Evolutionary conservation across 2,888 invertebrate genomes (phyloP).

Genomic region (Salticus scenicus): DNA sequence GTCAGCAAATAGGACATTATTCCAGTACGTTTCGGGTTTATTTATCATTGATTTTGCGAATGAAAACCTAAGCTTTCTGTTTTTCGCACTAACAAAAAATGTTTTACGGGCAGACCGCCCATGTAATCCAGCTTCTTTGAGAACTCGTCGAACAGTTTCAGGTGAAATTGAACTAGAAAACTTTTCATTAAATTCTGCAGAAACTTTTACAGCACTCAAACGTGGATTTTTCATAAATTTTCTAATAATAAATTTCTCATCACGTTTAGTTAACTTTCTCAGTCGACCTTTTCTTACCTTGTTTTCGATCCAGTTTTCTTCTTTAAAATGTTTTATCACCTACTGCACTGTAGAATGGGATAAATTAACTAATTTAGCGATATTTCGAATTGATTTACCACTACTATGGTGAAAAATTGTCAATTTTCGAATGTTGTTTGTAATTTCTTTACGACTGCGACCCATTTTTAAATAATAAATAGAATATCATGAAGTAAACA

Average conservation of each 20-base stretch:
- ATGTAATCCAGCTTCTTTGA: constrained; percentile 4
- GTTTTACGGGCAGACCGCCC: not conserved
- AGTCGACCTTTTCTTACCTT: not conserved
- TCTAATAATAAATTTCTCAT: not conserved
- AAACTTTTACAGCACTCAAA: not conserved
- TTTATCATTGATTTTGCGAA: constrained; percentile 3
- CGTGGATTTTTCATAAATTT: not conserved
- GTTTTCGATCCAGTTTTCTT: constrained; percentile 10
- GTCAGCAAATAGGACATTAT: not conserved
- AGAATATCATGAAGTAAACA: not conserved
- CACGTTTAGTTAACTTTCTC: not conserved
- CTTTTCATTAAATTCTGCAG: constrained; percentile 1
- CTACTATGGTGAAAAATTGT: not conserved
- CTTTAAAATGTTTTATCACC: constrained; percentile 1
- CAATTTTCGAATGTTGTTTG: constrained; percentile 11
- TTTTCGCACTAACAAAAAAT: not conserved
- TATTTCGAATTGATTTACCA: not conserved
- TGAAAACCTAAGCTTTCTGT: not conserved
- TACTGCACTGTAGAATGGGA: constrained; percentile 11
- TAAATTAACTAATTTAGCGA: not conserved
- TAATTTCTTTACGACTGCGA: not conserved
- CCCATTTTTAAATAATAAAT: not conserved
- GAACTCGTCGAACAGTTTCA: constrained; percentile 19
- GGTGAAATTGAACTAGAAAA: not conserved
- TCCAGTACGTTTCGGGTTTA: not conserved